phyloP scores from a whole-genome alignment of 2,888 invertebrate species.

The Meliscaeva auricollis region DNA sequence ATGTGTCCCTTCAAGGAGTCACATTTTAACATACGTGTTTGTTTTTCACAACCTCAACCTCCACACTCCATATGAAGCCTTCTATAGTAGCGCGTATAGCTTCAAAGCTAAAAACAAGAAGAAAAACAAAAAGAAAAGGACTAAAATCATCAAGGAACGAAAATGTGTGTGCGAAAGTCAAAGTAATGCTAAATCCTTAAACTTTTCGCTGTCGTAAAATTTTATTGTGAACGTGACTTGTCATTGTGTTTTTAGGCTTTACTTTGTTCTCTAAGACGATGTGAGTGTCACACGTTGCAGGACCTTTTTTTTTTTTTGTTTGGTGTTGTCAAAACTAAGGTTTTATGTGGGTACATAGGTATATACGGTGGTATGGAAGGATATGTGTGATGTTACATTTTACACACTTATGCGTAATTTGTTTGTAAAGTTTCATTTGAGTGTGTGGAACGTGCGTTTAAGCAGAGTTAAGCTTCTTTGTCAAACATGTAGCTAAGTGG shows the following conservation, averaged over 20 bases:
- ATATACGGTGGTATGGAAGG: neutral
- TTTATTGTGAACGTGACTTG: constrained; percentile 75
- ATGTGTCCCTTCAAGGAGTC: constrained; percentile 60
- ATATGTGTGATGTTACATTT: constrained; percentile 51
- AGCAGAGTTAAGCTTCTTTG: constrained; percentile 22
- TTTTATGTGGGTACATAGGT: neutral
- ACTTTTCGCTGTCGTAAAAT: constrained; percentile 75
- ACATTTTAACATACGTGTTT: constrained; percentile 72
- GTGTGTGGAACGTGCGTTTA: constrained; percentile 49
- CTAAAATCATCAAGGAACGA: constrained; percentile 38
- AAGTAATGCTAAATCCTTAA: constrained; percentile 65
- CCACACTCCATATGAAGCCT: neutral
- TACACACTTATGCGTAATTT: constrained; percentile 63
- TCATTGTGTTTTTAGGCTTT: constrained; percentile 73
- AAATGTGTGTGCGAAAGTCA: constrained; percentile 13
- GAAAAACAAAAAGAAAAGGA: constrained; percentile 19
- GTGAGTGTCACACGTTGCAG: constrained; percentile 67
- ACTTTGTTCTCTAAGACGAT: constrained; percentile 54
- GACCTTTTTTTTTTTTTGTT: constrained; percentile 26
- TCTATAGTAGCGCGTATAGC: neutral
- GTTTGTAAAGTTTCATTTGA: constrained; percentile 47
- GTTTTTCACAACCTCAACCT: constrained; percentile 46
- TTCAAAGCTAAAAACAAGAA: neutral
- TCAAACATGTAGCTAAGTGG: constrained; percentile 28
- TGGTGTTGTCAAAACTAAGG: constrained; percentile 55